Evolutionary conservation across 2,797 vertebrate species (phyloP).

Genomic region (Arctocebus calabarensis): DNA sequence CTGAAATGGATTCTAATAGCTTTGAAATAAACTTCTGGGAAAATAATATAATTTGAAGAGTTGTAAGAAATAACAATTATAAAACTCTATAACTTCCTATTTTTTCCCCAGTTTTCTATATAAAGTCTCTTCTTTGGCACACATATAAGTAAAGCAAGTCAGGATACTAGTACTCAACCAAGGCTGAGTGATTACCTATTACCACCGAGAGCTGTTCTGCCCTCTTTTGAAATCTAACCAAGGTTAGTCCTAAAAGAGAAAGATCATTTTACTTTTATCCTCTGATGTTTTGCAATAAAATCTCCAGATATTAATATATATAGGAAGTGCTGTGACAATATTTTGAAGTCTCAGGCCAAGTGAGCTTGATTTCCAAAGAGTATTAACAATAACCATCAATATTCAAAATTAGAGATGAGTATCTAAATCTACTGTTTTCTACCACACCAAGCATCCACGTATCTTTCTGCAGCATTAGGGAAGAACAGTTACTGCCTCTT

Average conservation of each 20-base stretch:
- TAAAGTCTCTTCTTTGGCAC: not conserved
- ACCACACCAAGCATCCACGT: not conserved
- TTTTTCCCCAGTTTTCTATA: not conserved
- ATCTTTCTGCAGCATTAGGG: not conserved
- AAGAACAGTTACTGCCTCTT: not conserved
- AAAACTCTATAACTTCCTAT: not conserved
- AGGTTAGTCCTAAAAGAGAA: constrained; percentile 31
- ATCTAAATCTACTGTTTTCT: not conserved
- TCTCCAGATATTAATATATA: not conserved
- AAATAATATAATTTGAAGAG: constrained; percentile 35
- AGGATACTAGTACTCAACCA: not conserved
- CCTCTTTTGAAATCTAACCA: not conserved
- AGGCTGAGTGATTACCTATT: not conserved
- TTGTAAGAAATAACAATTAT: not conserved
- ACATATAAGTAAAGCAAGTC: not conserved
- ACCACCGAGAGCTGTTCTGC: not conserved
- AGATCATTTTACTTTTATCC: not conserved
- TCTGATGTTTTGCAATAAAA: constrained; percentile 13
- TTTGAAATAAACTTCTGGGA: not conserved
- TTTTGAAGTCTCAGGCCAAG: constrained; percentile 39
- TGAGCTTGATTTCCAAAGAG: constrained; percentile 24
- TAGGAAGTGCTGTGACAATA: not conserved
- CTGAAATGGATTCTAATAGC: not conserved
- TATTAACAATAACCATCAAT: not conserved
- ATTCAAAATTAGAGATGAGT: not conserved